These are phyloP conservation scores for Microvelia longipes DNA, from an alignment of 1,140 invertebrate species.

Conservation along the genomic window DNA sequence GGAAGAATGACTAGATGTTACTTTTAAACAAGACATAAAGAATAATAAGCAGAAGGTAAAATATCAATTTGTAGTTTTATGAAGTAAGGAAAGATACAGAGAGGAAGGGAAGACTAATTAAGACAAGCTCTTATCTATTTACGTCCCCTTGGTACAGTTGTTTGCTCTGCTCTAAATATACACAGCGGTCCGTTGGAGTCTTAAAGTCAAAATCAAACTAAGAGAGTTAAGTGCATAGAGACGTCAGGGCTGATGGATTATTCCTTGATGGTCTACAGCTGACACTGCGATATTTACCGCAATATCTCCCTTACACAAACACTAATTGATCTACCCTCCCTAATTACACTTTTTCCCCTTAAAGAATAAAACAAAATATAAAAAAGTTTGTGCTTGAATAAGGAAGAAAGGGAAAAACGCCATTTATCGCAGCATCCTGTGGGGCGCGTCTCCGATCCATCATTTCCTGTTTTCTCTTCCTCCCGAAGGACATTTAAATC, in stretches of 20 bases:
- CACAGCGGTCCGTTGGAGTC: no score
- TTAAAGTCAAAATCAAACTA: no score
- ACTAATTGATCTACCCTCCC: background rate
- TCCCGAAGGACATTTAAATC: background rate
- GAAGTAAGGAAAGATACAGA: background rate
- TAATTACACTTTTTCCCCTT: background rate
- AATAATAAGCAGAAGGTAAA: background rate
- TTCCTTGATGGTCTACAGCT: background rate
- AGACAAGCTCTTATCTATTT: background rate
- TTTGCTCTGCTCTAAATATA: no score
- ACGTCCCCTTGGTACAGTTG: background rate
- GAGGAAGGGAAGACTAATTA: background rate
- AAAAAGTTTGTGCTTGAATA: background rate
- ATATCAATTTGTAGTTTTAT: background rate
- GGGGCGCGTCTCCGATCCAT: background rate
- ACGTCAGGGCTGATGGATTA: background rate
- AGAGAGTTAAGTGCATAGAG: background rate
- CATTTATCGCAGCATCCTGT: background rate
- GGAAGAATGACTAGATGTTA: background rate
- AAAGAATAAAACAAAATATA: background rate
- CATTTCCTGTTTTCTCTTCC: background rate
- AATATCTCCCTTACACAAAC: background rate
- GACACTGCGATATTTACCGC: background rate
- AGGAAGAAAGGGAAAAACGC: background rate
- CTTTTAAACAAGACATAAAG: background rate